A percentile compares a stretch with the other conserved stretches of the same genome.
phyloP scores from a whole-genome alignment of 2,888 invertebrate species.

The Leucophenga maculata region DNA sequence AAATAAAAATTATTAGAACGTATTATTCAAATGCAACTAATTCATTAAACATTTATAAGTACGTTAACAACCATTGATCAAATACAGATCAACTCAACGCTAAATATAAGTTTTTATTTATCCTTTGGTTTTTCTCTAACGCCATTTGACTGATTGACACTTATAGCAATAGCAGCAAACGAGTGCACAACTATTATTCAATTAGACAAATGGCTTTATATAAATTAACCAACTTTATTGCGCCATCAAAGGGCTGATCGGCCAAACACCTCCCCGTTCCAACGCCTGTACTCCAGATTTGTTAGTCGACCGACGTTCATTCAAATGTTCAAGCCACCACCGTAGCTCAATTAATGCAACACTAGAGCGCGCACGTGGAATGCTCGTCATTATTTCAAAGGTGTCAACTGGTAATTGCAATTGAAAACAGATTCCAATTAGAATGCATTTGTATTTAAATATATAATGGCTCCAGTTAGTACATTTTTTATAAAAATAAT shows the following conservation, averaged over 20 bases:
- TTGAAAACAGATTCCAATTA: constrained; percentile 9
- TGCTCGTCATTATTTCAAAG: background rate
- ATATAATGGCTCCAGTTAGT: background rate
- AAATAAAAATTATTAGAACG: too few species aligned
- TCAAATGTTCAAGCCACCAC: too few species aligned
- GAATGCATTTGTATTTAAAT: background rate
- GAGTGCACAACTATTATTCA: constrained; percentile 57
- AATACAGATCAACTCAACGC: background rate
- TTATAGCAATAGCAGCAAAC: constrained; percentile 21
- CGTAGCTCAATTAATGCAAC: background rate
- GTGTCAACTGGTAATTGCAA: constrained; percentile 13
- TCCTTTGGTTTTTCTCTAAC: background rate
- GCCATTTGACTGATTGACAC: constrained; percentile 36
- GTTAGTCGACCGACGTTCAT: background rate
- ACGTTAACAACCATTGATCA: background rate
- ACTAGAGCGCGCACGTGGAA: background rate
- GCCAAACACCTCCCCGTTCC: background rate
- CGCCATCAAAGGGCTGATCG: background rate
- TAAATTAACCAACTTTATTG: constrained; percentile 59
- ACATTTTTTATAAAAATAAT: constrained; percentile 9
- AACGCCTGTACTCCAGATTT: background rate
- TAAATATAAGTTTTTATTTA: background rate
- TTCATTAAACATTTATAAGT: too few species aligned
- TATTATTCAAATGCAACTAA: too few species aligned
- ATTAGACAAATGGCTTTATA: constrained; percentile 60